Conservation (phyloP, 1,140 invertebrate genomes). For the Ips nitidus region DNA sequence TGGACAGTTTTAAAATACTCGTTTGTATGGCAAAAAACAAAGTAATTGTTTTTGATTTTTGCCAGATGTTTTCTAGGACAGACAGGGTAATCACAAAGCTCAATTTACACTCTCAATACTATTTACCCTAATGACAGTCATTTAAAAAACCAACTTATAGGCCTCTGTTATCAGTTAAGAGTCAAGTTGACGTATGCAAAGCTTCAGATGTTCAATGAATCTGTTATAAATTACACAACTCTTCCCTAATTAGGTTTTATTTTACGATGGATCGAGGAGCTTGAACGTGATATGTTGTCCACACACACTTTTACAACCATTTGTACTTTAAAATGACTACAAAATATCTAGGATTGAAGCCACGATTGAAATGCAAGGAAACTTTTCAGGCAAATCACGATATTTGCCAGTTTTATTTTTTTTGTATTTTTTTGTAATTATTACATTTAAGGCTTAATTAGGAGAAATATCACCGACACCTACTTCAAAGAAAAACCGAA, state of each 20-base stretch:
- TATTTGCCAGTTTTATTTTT: neutral
- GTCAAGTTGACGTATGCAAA: no score
- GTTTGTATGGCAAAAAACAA: no score
- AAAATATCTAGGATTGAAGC: constrained; percentile 40
- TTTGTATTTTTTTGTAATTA: neutral
- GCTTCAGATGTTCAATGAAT: no score
- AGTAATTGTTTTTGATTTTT: no score
- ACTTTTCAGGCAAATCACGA: neutral
- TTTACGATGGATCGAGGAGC: constrained; percentile 40
- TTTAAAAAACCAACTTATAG: no score
- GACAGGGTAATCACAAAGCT: no score
- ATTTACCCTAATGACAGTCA: no score
- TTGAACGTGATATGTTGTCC: constrained; percentile 50
- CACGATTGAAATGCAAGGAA: constrained; percentile 37
- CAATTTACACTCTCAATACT: no score
- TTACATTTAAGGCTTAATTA: neutral
- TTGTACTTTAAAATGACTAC: constrained; percentile 52
- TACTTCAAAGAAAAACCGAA: constrained; percentile 28
- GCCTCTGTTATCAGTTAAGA: no score
- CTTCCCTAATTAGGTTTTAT: neutral
- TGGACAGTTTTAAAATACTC: no score
- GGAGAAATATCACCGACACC: constrained; percentile 6
- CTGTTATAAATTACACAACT: no score
- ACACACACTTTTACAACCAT: constrained; percentile 47
- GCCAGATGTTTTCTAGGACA: no score